Base-by-base conservation (phyloP, 2,888 invertebrate species). In the Gari tellinella region DNA sequence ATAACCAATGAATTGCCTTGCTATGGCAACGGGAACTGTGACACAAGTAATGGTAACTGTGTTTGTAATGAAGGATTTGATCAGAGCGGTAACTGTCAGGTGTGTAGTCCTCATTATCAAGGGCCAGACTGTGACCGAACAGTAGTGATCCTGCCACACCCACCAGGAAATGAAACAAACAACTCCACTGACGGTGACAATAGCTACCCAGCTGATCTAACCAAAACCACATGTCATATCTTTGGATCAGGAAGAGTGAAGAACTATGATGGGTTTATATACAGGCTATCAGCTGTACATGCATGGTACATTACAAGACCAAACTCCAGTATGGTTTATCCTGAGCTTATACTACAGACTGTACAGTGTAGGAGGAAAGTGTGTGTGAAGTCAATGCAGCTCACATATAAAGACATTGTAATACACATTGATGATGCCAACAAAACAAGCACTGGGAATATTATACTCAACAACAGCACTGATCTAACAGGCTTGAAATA, bases 21-120 rank as follows among this genome's bases (percentile, higher is more conserved):
- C 43, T 62, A 66, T 61, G 79, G 68, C 10, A 66, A 84, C 46
- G 85, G 85, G 1, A 49, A 38, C 10, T 85, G 85, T 65, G 65
- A 75, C 37, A 48, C 43, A 7, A 53, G 21, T 10, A 77, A 53
- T 31, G 85, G 85, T 25, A 62, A 23, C n/a, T 85, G 77, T 63
- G 41, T 64, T 4, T 80, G 80, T 51, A 43, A 57, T 8, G 19
- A 21, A 23, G 64, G 69, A 19, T 80, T 60, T 45, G 52, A 61
- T 48, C 23, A 8, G 12, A 26, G 38, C 19, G 21, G 15, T 2
- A 55, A 72, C 21, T 80, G 80, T 63, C 23, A 55, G 17, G 70
- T 60, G n/a, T 82, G 67, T 48, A n/a, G 25, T 68, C 56, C 60
- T 57, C 43, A 48, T 1, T 81, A 57, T 53, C 62, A 23, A 23